Percentiles rank a stretch among this genome's conserved stretches.
phyloP scores from a whole-genome alignment of 2,797 vertebrate genomes.

The Lophotriccus pileatus region DNA sequence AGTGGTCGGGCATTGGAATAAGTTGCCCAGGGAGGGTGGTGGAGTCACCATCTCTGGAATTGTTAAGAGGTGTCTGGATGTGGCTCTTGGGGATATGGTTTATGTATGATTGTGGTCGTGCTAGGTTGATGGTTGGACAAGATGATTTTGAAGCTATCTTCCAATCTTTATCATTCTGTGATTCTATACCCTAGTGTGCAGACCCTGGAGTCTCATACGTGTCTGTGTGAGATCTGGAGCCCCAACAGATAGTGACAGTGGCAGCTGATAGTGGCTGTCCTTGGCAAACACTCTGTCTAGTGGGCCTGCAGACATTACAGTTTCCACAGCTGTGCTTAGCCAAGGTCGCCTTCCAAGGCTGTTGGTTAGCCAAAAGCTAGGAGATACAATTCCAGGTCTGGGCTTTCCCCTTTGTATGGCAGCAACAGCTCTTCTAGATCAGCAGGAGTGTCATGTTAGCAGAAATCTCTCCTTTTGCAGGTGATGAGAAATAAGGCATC shows the following conservation, averaged over 20 bases:
- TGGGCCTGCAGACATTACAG: neutral
- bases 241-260: neutral
- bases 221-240: neutral
- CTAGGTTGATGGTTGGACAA: neutral
- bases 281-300: neutral
- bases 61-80: neutral
- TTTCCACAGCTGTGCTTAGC: neutral
- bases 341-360: neutral
- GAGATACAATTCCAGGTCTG: neutral
- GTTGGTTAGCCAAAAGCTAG: neutral
- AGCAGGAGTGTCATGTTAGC: neutral
- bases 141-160: neutral
- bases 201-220: neutral
- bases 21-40: fast-evolving
- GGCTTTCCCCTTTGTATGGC: neutral
- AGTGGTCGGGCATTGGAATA: neutral
- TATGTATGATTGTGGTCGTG: neutral
- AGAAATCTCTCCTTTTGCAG: neutral
- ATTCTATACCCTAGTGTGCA: neutral
- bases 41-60: neutral
- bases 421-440: neutral
- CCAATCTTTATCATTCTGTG: neutral
- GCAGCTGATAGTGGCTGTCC: neutral
- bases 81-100: neutral
- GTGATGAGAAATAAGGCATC: neutral